Evolutionary conservation across 2,888 invertebrate genomes (phyloP).

Genomic region (Lasioglossum vierecki): DNA sequence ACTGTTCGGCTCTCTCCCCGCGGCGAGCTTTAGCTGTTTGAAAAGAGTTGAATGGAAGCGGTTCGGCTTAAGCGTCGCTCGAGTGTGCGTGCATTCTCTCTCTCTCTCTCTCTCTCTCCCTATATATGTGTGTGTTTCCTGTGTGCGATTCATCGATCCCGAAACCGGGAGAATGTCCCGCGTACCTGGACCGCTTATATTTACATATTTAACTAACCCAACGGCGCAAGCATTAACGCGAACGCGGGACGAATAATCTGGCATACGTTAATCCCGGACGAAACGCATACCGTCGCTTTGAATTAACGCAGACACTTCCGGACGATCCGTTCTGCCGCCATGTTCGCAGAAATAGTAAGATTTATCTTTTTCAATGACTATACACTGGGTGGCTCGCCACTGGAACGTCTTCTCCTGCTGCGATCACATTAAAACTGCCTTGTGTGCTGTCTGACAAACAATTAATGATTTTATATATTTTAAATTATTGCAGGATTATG

Average conservation of each 20-base stretch:
- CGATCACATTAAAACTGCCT: neutral
- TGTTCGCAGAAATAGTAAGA: neutral
- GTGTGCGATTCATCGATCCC: constrained; percentile 50
- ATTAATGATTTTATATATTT: neutral
- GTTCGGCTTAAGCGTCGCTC: constrained; percentile 7
- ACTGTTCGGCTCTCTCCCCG: constrained; percentile 4
- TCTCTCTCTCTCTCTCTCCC: neutral
- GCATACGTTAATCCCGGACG: constrained; percentile 77
- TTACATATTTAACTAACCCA: constrained; percentile 81
- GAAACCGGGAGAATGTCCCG: constrained; percentile 58
- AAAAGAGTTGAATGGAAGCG: constrained; percentile 15
- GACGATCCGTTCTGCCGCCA: constrained; percentile 55
- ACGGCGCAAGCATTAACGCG: constrained; percentile 74
- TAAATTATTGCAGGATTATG: no score
- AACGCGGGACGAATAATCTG: constrained; percentile 74
- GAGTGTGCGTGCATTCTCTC: neutral
- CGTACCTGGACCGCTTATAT: constrained; percentile 70
- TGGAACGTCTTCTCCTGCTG: neutral
- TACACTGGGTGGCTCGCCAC: neutral
- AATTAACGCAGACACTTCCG: constrained; percentile 73
- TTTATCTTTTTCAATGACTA: neutral
- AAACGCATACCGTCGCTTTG: constrained; percentile 73
- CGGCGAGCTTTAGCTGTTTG: constrained; percentile 8
- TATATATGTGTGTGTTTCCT: neutral
- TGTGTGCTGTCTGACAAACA: neutral